These are phyloP conservation scores for Puffinus mauretanicus DNA, from an alignment of 2,113 vertebrate genomes.

Conservation along the genomic window DNA sequence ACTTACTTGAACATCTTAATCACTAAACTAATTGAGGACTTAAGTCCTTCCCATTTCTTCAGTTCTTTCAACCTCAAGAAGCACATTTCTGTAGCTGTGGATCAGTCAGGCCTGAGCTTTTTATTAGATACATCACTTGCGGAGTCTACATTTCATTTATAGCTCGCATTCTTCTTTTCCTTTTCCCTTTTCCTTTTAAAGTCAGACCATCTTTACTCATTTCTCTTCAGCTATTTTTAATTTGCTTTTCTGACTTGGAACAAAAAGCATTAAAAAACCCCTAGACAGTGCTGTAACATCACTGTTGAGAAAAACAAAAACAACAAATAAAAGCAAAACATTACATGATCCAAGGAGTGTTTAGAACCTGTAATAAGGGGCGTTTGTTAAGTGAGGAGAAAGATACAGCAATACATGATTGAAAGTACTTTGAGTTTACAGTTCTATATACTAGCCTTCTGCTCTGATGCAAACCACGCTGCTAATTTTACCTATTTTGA, in stretches of 20 bases:
- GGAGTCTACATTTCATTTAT: neutral
- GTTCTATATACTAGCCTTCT: constrained; percentile 77
- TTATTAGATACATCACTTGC: neutral
- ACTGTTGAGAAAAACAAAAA: neutral
- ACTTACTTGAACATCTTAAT: neutral
- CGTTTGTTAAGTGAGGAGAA: neutral
- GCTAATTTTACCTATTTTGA: constrained; percentile 21
- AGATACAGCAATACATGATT: neutral
- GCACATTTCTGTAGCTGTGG: neutral
- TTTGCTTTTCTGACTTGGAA: neutral
- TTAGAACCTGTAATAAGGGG: neutral
- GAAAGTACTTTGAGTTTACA: constrained; percentile 42
- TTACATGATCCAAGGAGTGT: neutral
- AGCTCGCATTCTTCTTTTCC: neutral
- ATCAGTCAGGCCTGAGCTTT: neutral
- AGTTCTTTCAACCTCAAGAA: constrained; percentile 9
- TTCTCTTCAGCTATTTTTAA: neutral
- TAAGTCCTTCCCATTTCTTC: neutral
- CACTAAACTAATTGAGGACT: neutral
- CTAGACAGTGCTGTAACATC: neutral
- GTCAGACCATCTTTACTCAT: neutral
- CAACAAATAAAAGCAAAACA: neutral
- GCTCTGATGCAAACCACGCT: constrained; percentile 74
- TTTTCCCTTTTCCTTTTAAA: neutral
- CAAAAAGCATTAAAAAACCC: neutral